Base-by-base conservation (phyloP, 2,113 vertebrate genomes). In the Scomber japonicus region DNA sequence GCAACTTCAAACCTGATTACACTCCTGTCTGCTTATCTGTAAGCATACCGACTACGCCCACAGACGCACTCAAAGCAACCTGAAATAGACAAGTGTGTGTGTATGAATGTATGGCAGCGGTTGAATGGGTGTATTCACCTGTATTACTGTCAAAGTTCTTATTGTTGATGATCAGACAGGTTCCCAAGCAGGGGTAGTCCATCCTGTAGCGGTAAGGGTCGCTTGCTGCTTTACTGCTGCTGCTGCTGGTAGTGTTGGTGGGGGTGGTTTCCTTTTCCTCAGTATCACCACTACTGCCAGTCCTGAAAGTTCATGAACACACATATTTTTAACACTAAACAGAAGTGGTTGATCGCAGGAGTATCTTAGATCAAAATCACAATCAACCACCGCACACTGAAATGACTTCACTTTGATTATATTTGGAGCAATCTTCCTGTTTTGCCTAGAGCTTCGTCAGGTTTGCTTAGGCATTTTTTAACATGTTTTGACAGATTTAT, bases 141-240 rank as follows among this genome's bases (percentile, higher is more conserved):
- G 77, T 87, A 7, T 1, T 19, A 0, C 0, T 4, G 27, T 87
- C 2, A 62, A 93, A 93, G 86, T 92, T 89, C 87, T 92, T 92
- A 40, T 93, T 93, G 87, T 93, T 93, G 83, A 93, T 90, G 0
- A 93, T 83, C 45, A 93, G 31, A 64, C 92, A 93, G 55, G 14
- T 65, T 72, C 92, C 92, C 1, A 92, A 27, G 51, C 11, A 9
- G 16, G 80, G 85, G 57, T 86, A 93, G 75, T 93, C 85, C 83
- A 83, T 89, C 5, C 9, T 90, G 87, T 93, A 93, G 61, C 57
- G n/a, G 81, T 69, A 81, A 0, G 61, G 31, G 56, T 88, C 82
- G 0, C 16, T 27, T 3, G 8, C 30, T 40, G 30, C 16, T 24
- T 19, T 44, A 5, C 5, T 21, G 45, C 19, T 49, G 11, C 3